Conservation (phyloP, 2,113 vertebrate species). For the Neogale vison region DNA sequence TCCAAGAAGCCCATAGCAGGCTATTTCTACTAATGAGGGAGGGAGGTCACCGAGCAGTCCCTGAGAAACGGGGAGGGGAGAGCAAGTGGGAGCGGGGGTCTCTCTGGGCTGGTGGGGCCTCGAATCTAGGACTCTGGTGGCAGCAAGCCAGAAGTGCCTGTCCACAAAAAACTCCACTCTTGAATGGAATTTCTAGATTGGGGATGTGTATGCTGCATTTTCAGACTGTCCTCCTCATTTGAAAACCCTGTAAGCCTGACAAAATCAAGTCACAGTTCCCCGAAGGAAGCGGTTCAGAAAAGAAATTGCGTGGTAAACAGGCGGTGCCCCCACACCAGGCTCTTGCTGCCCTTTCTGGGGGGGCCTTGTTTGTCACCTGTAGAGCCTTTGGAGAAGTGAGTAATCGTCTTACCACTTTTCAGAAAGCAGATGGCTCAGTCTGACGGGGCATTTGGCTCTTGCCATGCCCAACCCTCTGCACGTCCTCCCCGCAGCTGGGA, state of each 20-base stretch:
- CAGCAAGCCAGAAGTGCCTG: background rate
- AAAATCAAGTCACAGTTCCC: background rate
- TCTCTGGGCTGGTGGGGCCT: background rate
- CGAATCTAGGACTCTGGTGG: background rate
- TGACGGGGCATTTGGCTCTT: background rate
- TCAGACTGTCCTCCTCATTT: background rate
- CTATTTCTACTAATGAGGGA: background rate
- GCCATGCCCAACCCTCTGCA: rapidly evolving
- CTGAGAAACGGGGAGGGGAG: background rate
- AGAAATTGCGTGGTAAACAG: background rate
- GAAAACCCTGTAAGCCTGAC: slow-evolving; percentile 28
- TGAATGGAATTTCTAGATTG: background rate
- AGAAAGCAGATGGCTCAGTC: slow-evolving; percentile 52
- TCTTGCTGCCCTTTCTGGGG: slow-evolving; percentile 52
- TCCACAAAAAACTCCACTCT: background rate
- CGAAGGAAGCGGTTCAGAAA: slow-evolving; percentile 38
- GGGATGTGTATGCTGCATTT: background rate
- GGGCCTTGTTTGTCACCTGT: background rate
- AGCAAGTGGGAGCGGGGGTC: background rate
- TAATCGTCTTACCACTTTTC: slow-evolving; percentile 36
- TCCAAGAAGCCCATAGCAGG: background rate
- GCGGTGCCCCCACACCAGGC: slow-evolving; percentile 10
- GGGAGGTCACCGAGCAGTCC: background rate
- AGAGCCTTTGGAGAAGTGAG: slow-evolving; percentile 68
- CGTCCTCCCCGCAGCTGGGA: rapidly evolving